phyloP scores from a whole-genome alignment of 2,888 invertebrate species.

The Pinctada fucata region DNA sequence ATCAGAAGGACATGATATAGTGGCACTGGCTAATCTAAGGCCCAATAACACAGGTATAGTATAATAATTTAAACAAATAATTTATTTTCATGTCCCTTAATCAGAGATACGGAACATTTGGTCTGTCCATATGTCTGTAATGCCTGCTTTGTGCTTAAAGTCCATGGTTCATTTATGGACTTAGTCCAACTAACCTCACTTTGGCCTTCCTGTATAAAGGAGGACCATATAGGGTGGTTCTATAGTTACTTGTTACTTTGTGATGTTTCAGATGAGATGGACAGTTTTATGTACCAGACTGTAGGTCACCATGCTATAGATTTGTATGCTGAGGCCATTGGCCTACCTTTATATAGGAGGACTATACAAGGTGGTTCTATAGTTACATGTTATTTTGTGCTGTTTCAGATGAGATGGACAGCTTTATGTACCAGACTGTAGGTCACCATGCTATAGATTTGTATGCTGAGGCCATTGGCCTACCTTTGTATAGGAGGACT shows the following conservation, averaged over 20 bases:
- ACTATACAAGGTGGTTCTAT: slow-evolving; percentile 80
- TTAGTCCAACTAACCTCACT: no score
- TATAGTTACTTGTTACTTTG: neutral
- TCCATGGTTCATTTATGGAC: no score
- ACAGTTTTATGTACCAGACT: slow-evolving; percentile 99
- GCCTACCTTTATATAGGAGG: slow-evolving; percentile 90
- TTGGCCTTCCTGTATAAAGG: no score
- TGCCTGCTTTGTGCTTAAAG: no score
- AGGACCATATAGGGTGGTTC: no score
- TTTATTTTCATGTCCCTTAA: no score
- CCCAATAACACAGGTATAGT: slow-evolving; percentile 84
- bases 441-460: slow-evolving; percentile 95
- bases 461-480: slow-evolving; percentile 94
- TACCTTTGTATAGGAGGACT: slow-evolving; percentile 91
- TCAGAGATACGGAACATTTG: neutral
- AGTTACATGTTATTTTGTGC: neutral
- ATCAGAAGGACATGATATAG: slow-evolving; percentile 94
- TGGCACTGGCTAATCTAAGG: slow-evolving; percentile 96
- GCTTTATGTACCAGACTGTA: slow-evolving; percentile 99
- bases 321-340: slow-evolving; percentile 95
- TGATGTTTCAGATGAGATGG: slow-evolving; percentile 83
- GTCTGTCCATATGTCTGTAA: neutral
- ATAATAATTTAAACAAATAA: neutral
- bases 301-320: slow-evolving; percentile 97
- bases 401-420: slow-evolving; percentile 86